Base-by-base conservation (phyloP, 2,888 invertebrate genomes). In the Pristionchus mayeri region DNA sequence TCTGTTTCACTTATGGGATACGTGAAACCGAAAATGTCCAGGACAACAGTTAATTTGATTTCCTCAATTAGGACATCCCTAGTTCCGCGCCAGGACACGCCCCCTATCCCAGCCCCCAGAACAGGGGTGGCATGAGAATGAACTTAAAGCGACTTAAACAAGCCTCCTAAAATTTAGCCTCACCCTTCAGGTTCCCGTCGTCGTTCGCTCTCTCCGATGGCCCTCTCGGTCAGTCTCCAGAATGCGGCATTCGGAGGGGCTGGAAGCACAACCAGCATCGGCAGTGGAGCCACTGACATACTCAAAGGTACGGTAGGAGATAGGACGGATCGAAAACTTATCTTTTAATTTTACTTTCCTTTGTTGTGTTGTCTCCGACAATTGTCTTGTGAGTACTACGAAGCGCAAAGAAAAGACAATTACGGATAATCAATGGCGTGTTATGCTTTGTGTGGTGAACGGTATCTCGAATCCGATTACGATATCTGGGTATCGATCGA, bases 151-250 rank as follows among this genome's bases (percentile, higher is more conserved):
- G n/a, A n/a, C n/a, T n/a, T n/a, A n/a, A n/a, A n/a, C n/a, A n/a
- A n/a, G n/a, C n/a, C n/a, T n/a, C n/a, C n/a, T n/a, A n/a, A n/a
- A n/a, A n/a, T n/a, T n/a, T n/a, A n/a, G n/a, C n/a, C n/a, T n/a
- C n/a, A n/a, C n/a, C n/a, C n/a, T 54, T 13, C 48, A 84, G 84
- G 57, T 48, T 48, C 44, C 40, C 86, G 87, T 24, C 87, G 87
- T 27, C 87, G 87, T 16, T 87, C 87, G 21, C 84, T 87, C 7
- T 85, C 85, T 60, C 88, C 88, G 11, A 75, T 88, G 60, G 84
- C 88, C 9, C 52, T 87, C 50, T 85, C 85, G 6, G 57, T 34
- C 34, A 24, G 16, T 2, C 44, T 82, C 24, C 80, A 80, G 57
- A 78, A 78, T n/a, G 76, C 76, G 50, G 21, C 76, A 27, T 78